Conservation (phyloP, 2,797 vertebrate species). For the Danio aesculapii region DNA sequence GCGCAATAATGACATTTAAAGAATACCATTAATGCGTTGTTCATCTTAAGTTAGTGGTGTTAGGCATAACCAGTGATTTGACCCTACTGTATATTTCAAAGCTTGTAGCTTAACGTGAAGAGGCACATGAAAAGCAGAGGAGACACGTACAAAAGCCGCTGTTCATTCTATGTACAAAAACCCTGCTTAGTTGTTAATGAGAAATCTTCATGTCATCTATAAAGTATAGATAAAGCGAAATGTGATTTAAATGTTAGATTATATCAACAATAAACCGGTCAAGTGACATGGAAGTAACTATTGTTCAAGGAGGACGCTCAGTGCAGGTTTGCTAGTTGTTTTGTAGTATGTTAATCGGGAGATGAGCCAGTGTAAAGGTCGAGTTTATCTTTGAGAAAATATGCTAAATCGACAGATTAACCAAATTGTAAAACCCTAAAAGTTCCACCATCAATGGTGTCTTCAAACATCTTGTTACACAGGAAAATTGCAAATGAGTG, state of each 20-base stretch:
- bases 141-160: conserved; percentile 33
- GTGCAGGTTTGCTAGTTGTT: conserved; percentile 39
- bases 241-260: conserved; percentile 13
- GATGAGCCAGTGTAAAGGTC: conserved; percentile 17
- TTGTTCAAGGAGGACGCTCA: conserved; percentile 34
- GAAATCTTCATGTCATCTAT: conserved; percentile 46
- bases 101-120: conserved; percentile 45
- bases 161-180: conserved; percentile 54
- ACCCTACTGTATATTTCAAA: conserved; percentile 48
- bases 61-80: conserved; percentile 59
- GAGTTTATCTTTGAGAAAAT: conserved; percentile 19
- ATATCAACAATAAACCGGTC: conserved; percentile 35
- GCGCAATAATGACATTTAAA: conserved; percentile 48
- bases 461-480: conserved; percentile 28
- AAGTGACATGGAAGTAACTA: conserved; percentile 10
- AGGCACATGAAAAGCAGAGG: conserved; percentile 37
- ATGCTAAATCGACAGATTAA: not conserved
- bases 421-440: conserved; percentile 8
- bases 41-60: conserved; percentile 52
- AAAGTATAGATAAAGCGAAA: conserved; percentile 30
- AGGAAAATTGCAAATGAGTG: conserved; percentile 18
- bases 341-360: conserved; percentile 23
- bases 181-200: conserved; percentile 44
- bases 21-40: conserved; percentile 36
- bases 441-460: conserved; percentile 9